phyloP scores from a whole-genome alignment of 2,888 invertebrate genomes.

The Dendrolimus pini region DNA sequence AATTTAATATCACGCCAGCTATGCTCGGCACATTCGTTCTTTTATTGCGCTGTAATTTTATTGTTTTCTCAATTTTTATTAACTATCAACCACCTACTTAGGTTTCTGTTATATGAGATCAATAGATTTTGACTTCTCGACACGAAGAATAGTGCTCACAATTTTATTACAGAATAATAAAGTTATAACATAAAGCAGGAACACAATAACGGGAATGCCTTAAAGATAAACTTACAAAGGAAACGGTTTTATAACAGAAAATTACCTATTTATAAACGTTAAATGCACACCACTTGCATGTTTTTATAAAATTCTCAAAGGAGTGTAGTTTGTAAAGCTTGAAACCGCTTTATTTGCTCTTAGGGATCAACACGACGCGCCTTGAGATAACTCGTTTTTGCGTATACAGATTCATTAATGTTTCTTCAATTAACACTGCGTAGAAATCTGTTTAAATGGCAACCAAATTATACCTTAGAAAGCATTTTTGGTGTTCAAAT shows the following conservation, averaged over 20 bases:
- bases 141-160: constrained; percentile 11
- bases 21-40: constrained; percentile 69
- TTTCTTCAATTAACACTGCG: too few species aligned
- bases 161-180: neutral
- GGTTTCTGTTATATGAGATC: constrained; percentile 43
- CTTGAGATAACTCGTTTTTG: neutral
- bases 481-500: too few species aligned
- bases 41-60: constrained; percentile 76
- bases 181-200: constrained; percentile 6
- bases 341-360: constrained; percentile 51
- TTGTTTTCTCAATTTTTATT: constrained; percentile 77
- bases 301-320: constrained; percentile 53
- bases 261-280: constrained; percentile 40
- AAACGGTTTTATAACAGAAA: constrained; percentile 34
- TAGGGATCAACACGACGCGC: constrained; percentile 34
- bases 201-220: constrained; percentile 18
- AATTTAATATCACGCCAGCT: constrained; percentile 75
- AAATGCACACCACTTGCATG: constrained; percentile 38
- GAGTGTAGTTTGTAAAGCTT: constrained; percentile 51
- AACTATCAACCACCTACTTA: constrained; percentile 71
- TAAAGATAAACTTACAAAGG: constrained; percentile 33
- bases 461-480: too few species aligned
- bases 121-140: constrained; percentile 40
- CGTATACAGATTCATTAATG: neutral
- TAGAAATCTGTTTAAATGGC: too few species aligned